Percentiles rank a stretch among this genome's conserved stretches.
These are phyloP conservation scores for Hyphantria cunea DNA, from an alignment of 1,140 invertebrate species.

Conservation along the genomic window DNA sequence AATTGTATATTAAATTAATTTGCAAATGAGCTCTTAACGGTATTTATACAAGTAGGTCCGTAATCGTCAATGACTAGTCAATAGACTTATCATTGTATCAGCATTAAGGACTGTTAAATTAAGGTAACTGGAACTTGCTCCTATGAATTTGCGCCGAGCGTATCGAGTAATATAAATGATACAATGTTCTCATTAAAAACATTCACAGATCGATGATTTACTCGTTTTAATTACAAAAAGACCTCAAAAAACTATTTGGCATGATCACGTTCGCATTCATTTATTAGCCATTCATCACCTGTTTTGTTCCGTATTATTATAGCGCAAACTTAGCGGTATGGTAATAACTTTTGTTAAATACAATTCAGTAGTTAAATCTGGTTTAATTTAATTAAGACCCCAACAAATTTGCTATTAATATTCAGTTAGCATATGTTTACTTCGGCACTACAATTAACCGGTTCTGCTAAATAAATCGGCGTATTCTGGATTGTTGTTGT, in stretches of 20 bases:
- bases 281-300: constrained; percentile 11
- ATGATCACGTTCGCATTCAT: constrained; percentile 1
- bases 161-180: constrained; percentile 47
- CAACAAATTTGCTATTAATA: constrained; percentile 31
- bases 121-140: constrained; percentile 49
- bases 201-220: constrained; percentile 12
- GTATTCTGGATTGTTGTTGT: constrained; percentile 16
- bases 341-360: constrained; percentile 33
- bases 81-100: constrained; percentile 34
- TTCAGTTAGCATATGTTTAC: constrained; percentile 16
- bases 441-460: constrained; percentile 18
- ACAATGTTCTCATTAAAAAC: constrained; percentile 46
- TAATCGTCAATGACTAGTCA: too few relatives aligned
- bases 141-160: constrained; percentile 42
- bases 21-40: constrained; percentile 47
- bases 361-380: constrained; percentile 26
- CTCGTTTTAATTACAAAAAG: constrained; percentile 12
- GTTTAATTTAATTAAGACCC: constrained; percentile 38
- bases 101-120: constrained; percentile 41
- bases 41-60: constrained; percentile 34
- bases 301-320: constrained; percentile 20
- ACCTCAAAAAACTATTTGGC: constrained; percentile 1
- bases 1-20: constrained; percentile 55
- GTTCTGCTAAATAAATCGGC: constrained; percentile 22
- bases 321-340: constrained; percentile 9